Percentiles rank a stretch among this genome's conserved stretches.
Conservation (phyloP, 2,797 vertebrate genomes). For the Sciaenops ocellatus region DNA sequence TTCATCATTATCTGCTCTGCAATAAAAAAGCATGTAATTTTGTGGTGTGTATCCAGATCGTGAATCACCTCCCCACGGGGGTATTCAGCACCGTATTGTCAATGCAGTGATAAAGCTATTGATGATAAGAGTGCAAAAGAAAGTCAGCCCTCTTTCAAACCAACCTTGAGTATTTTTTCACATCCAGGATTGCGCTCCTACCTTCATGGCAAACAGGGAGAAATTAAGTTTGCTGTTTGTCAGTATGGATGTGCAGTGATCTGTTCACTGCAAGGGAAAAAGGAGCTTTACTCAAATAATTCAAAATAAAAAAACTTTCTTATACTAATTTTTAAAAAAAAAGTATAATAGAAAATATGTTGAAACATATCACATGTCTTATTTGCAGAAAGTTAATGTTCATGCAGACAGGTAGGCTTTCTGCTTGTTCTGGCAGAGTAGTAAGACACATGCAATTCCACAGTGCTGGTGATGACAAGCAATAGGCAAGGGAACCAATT, state of each 20-base stretch:
- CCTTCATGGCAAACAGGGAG: conserved; percentile 15
- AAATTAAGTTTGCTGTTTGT: conserved; percentile 27
- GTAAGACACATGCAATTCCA: conserved; percentile 44
- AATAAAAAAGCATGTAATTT: conserved; percentile 63
- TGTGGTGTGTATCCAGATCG: conserved; percentile 58
- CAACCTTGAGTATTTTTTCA: conserved; percentile 57
- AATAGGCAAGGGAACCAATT: conserved; percentile 81
- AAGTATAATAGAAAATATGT: background rate
- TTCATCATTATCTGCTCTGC: conserved; percentile 59
- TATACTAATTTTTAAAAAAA: background rate
- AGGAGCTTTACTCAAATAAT: too few relatives aligned
- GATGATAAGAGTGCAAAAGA: conserved; percentile 66
- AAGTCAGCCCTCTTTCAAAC: conserved; percentile 57
- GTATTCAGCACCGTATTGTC: conserved; percentile 60
- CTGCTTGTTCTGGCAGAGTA: conserved; percentile 48
- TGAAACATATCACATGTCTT: background rate
- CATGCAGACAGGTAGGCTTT: background rate
- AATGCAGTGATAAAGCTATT: conserved; percentile 61
- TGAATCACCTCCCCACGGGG: conserved; percentile 68
- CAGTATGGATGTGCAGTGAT: background rate
- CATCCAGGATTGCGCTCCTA: conserved; percentile 15
- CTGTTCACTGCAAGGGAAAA: background rate
- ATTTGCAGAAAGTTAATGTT: background rate
- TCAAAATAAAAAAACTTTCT: too few relatives aligned
- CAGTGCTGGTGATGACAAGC: conserved; percentile 70